Conservation (phyloP, 2,888 invertebrate species). For the Cremastinae sp. region DNA sequence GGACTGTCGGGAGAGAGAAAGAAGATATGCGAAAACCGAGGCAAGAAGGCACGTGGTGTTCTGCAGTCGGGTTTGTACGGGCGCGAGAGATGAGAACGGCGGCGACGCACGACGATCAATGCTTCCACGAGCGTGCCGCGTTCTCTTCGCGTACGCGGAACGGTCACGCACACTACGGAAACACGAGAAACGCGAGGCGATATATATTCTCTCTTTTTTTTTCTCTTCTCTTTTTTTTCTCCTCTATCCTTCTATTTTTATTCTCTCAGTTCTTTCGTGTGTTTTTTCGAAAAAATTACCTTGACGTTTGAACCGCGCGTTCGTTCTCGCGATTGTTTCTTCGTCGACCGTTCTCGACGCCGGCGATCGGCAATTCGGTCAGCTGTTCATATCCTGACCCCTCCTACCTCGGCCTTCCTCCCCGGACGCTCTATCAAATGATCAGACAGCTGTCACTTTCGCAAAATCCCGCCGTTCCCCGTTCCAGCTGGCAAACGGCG, state of each 20-base stretch:
- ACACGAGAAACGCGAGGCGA: too few species aligned
- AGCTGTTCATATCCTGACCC: conserved; percentile 59
- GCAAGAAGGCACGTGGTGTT: conserved; percentile 61
- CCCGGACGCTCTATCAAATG: background rate
- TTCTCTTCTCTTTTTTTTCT: conserved; percentile 35
- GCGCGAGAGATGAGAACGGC: conserved; percentile 46
- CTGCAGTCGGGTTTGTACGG: conserved; percentile 59
- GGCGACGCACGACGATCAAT: conserved; percentile 56
- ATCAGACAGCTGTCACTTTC: background rate
- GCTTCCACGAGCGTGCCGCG: conserved; percentile 17
- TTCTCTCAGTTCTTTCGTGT: background rate
- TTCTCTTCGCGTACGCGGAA: conserved; percentile 30
- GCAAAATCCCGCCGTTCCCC: background rate
- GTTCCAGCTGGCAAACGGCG: too few species aligned
- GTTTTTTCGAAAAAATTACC: background rate
- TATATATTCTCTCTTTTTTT: conserved; percentile 21
- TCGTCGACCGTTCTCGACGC: conserved; percentile 22
- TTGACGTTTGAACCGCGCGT: background rate
- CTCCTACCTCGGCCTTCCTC: conserved; percentile 6
- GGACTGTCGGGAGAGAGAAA: background rate
- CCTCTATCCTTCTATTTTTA: background rate
- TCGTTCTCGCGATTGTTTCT: background rate
- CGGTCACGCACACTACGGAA: conserved; percentile 17
- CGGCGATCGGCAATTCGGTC: conserved; percentile 47
- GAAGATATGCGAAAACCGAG: conserved; percentile 26